phyloP scores from a whole-genome alignment of 1,140 invertebrate species.

The Heterodera schachtii region DNA sequence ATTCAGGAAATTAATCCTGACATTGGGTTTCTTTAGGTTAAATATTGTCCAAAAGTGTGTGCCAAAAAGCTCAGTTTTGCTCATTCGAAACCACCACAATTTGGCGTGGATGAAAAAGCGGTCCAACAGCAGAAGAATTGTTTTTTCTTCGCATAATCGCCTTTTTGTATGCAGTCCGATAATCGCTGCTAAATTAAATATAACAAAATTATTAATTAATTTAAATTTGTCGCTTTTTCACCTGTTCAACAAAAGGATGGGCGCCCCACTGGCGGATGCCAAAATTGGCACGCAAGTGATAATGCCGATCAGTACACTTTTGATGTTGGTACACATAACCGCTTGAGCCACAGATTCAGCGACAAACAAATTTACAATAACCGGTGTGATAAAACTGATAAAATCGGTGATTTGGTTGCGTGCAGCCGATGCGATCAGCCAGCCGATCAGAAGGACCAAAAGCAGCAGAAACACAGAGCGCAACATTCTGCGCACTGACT shows the following conservation, averaged over 20 bases:
- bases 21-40: too few species aligned
- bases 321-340: background rate
- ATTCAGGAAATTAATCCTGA: too few species aligned
- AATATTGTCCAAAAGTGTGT: too few species aligned
- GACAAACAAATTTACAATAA: background rate
- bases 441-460: slow-evolving; percentile 14
- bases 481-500: slow-evolving; percentile 3
- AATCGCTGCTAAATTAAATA: slow-evolving; percentile 13
- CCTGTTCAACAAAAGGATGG: slow-evolving; percentile 13
- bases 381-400: background rate
- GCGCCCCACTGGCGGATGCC: slow-evolving; percentile 1
- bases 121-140: background rate
- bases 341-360: background rate
- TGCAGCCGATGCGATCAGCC: slow-evolving; percentile 11
- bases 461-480: slow-evolving; percentile 14
- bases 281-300: slow-evolving; percentile 16
- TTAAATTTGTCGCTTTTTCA: background rate
- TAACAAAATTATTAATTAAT: background rate
- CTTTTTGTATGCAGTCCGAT: slow-evolving; percentile 17
- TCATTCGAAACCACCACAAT: too few species aligned
- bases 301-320: background rate
- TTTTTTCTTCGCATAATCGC: background rate
- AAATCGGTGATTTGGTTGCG: background rate
- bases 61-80: too few species aligned
- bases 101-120: background rate